Conservation (phyloP, 2,113 vertebrate species). For the Myrmecophaga tridactyla region DNA sequence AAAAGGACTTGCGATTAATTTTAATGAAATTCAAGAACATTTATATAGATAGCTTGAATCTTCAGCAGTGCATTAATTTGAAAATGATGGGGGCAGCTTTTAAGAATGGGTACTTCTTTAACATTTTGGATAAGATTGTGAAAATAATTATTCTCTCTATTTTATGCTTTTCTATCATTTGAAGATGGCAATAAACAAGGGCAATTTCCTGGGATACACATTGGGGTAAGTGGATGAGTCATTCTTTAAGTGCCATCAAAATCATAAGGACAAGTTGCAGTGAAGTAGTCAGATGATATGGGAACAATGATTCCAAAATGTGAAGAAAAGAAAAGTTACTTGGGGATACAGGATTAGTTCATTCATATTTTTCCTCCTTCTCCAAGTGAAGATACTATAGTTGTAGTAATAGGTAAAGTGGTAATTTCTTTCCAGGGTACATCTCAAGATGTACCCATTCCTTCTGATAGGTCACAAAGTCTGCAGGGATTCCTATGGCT, state of each 20-base stretch:
- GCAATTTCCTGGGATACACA: slow-evolving; percentile 65
- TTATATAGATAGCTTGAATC: slow-evolving; percentile 60
- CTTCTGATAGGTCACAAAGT: background rate
- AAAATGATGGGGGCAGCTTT: background rate
- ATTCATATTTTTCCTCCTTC: background rate
- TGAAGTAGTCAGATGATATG: background rate
- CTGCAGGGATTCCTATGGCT: background rate
- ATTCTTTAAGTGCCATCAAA: background rate
- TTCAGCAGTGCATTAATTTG: slow-evolving; percentile 45
- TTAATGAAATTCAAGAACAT: slow-evolving; percentile 65
- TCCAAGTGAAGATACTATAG: background rate
- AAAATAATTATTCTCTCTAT: slow-evolving; percentile 63
- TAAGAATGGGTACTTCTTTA: slow-evolving; percentile 46
- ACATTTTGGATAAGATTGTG: slow-evolving; percentile 43
- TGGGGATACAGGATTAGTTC: background rate
- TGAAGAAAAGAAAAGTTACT: slow-evolving; percentile 26
- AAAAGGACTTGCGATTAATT: slow-evolving; percentile 69
- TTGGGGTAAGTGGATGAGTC: slow-evolving; percentile 63
- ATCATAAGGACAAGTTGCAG: slow-evolving; percentile 45
- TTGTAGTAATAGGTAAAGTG: background rate
- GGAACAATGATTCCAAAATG: background rate
- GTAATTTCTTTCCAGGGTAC: background rate
- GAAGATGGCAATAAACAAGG: slow-evolving; percentile 55
- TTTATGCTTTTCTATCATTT: slow-evolving; percentile 57
- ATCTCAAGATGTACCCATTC: background rate